Conservation (phyloP, 2,888 invertebrate genomes). For the Pristionchus entomophagus region DNA sequence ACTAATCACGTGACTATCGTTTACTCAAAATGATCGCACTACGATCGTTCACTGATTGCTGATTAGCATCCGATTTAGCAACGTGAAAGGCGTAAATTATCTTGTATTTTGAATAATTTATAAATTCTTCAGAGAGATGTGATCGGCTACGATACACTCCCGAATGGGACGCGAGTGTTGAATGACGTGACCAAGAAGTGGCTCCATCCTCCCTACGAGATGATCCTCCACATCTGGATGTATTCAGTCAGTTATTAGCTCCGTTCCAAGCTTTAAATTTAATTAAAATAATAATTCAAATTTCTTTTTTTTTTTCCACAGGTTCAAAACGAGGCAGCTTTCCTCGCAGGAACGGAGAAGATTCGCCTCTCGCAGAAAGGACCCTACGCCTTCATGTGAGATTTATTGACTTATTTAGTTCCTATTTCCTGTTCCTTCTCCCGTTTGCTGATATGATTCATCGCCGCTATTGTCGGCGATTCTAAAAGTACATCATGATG, state of each 20-base stretch:
- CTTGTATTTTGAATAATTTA: too few relatives aligned
- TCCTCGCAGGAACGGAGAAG: constrained; percentile 37
- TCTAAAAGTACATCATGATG: too few relatives aligned
- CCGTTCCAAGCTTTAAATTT: neutral
- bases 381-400: constrained; percentile 45
- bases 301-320: neutral
- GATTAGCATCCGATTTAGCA: too few relatives aligned
- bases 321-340: constrained; percentile 40
- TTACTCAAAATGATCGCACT: too few relatives aligned
- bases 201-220: constrained; percentile 67
- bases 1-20: constrained; percentile 7
- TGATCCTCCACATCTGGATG: constrained; percentile 66
- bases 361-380: constrained; percentile 46
- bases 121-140: constrained; percentile 60
- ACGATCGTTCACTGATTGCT: too few relatives aligned
- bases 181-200: constrained; percentile 69
- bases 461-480: too few relatives aligned
- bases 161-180: constrained; percentile 65
- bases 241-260: constrained; percentile 53
- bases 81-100: too few relatives aligned
- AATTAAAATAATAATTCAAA: neutral
- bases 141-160: constrained; percentile 63
- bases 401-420: neutral
- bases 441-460: too few relatives aligned
- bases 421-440: too few relatives aligned